Percentiles rank a stretch among this genome's conserved stretches.
Evolutionary conservation across 2,888 invertebrate genomes (phyloP).

Genomic region (Athalia rosae): DNA sequence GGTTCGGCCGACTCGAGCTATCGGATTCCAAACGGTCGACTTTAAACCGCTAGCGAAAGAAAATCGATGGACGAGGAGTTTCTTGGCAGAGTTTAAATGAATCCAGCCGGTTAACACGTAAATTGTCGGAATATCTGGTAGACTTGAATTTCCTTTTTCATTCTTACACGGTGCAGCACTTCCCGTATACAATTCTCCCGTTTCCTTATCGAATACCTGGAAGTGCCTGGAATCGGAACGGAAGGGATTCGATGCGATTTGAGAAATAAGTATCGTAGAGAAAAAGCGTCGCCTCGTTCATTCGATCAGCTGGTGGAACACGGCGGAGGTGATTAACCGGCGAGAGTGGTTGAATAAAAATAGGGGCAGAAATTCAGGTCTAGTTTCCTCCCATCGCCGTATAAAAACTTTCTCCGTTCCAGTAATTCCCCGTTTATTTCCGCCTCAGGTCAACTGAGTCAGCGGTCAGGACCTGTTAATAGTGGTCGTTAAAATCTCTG

Average conservation of each 20-base stretch:
- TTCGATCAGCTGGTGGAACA: no score
- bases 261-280: no score
- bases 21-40: slow-evolving; percentile 19
- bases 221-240: no score
- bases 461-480: slow-evolving; percentile 43
- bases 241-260: no score
- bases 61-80: slow-evolving; percentile 24
- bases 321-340: no score
- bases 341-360: no score
- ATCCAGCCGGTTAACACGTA: not conserved
- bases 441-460: slow-evolving; percentile 43
- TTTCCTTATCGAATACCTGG: no score
- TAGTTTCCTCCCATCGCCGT: not conserved
- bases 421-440: slow-evolving; percentile 38
- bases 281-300: no score
- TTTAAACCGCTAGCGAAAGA: not conserved
- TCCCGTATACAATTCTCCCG: no score
- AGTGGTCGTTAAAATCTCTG: slow-evolving; percentile 43
- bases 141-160: not conserved
- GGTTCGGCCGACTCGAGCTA: not conserved
- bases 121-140: not conserved
- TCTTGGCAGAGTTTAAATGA: slow-evolving; percentile 30
- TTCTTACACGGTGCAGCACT: not conserved
- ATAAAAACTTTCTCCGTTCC: slow-evolving; percentile 28
- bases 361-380: no score